Base-by-base conservation (phyloP, 2,888 invertebrate species). In the Acanthosoma haemorrhoidale region DNA sequence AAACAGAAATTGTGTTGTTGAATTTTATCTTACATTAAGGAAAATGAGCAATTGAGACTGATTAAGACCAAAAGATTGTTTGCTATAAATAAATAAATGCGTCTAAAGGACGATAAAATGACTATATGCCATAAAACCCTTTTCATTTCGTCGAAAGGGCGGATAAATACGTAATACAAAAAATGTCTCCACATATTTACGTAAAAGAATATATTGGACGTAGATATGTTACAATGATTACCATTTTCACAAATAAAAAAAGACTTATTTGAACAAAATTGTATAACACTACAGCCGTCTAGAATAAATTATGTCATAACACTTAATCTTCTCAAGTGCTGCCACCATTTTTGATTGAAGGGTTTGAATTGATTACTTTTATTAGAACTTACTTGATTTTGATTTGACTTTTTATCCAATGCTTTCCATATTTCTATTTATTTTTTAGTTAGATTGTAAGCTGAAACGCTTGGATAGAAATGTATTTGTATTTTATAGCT, bases 241-340 rank as follows among this genome's bases (percentile, higher is more conserved):
- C 1, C 3, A 21, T 43, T 43, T 21, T 43, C 13, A 3, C 3
- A 43, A 41, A 11, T 9, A 21, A 13, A 4, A 21, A 9, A 16
- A 5, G 15, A 18, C 21, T 9, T 43, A 25, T 51, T 25, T 25
- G n/a, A 25, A 25, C 21, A 6, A 11, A 11, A 43, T 21, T 18
- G 16, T 15, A 15, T 4, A 41, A 43, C 25, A 5, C 8, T 43
- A n/a, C n/a, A n/a, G n/a, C n/a, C n/a, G n/a, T n/a, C n/a, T 39
- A 8, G 4, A 9, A 39, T 15, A 39, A 2, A 39, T 16, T 39
- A n/a, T 25, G 11, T 25, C 9, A 13, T 2, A 0, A 13, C 9
- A 18, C 51, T 51, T 51, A 51, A 51, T 51, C 51, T 25, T 16
- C 51, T 51, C 51, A 51, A 51, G 51, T 51, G 51, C 51, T 51